Percentiles rank a stretch among this genome's conserved stretches.
These are phyloP conservation scores for Pterostichus madidus DNA, from an alignment of 2,888 invertebrate species.

Conservation along the genomic window DNA sequence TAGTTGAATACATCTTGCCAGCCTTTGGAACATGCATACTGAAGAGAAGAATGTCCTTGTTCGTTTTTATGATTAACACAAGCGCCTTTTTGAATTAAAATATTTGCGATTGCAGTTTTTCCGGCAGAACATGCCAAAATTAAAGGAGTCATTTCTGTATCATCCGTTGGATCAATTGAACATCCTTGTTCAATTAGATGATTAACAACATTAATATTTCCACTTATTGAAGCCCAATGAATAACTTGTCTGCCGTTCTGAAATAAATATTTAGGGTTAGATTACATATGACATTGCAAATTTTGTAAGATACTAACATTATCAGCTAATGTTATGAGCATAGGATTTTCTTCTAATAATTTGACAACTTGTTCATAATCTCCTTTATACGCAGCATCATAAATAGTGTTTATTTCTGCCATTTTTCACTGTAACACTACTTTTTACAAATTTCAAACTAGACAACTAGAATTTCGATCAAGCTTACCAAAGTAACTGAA, in stretches of 20 bases:
- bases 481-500: background rate
- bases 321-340: slow-evolving; percentile 78
- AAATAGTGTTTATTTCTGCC: slow-evolving; percentile 75
- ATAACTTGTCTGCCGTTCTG: slow-evolving; percentile 86
- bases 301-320: slow-evolving; percentile 75
- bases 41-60: slow-evolving; percentile 89
- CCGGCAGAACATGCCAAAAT: slow-evolving; percentile 91
- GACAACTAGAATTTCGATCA: slow-evolving; percentile 7
- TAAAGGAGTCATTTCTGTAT: slow-evolving; percentile 88
- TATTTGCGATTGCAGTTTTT: slow-evolving; percentile 82
- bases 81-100: slow-evolving; percentile 84
- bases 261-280: slow-evolving; percentile 70
- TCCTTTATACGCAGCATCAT: slow-evolving; percentile 86
- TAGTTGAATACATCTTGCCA: slow-evolving; percentile 81
- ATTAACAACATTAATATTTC: slow-evolving; percentile 86
- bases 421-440: slow-evolving; percentile 31
- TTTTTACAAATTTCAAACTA: slow-evolving; percentile 17
- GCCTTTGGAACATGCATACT: slow-evolving; percentile 93
- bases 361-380: slow-evolving; percentile 84
- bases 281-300: slow-evolving; percentile 59
- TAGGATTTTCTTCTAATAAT: slow-evolving; percentile 80
- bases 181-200: slow-evolving; percentile 84
- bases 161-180: slow-evolving; percentile 85
- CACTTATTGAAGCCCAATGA: slow-evolving; percentile 90
- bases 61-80: slow-evolving; percentile 86